Evolutionary conservation across 2,797 vertebrate genomes (phyloP), one percentile per base, ranked within the genome.

Genomic region (Harpagifer antarcticus): DNA sequence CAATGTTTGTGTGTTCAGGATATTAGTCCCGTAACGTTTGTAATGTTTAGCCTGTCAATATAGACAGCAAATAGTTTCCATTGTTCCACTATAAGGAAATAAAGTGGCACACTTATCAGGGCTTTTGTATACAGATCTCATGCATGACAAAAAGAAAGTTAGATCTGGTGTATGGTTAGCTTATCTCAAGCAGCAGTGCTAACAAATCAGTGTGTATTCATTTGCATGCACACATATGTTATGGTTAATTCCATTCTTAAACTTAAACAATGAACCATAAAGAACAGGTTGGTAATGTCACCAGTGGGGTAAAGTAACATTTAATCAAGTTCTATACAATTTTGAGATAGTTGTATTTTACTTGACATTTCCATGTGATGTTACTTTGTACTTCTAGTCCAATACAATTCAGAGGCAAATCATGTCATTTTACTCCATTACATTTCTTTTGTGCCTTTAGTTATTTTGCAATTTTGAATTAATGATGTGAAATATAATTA

Each of bases 1-100:
- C 5, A 11, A 49, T 55, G 15, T 37, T 37, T 52, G 42, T 76
- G 11, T 53, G 52, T 75, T 76, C 40, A 65, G 33, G 69, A 55
- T 76, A 75, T 64, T 64, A 55, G 31, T n/a, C 1, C 1, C 17
- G 20, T n/a, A 56, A 67, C 48, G 15, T 70, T 50, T 64, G 27
- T 47, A 12, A 57, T 73, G 69, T 77, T 71, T 58, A 44, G 44
- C 65, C 31, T 63, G 68, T 81, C 70, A 77, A 70, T 56, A 79
- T n/a, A 55, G 60, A 15, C 8, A 48, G 72, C 68, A 85, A 68
- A 14, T 19, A 20, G 4, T 50, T 76, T 47, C 7, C 23, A 59
- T 53, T 54, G 66, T 49, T 27, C 33, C 54, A 31, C 14, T n/a
- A 60, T 60, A 58, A 68, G 11, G 62, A 49, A 64, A 70, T 17